A percentile compares a stretch with the other conserved stretches of the same genome.
These are phyloP conservation scores for Tipula helvola DNA, from an alignment of 2,888 invertebrate genomes.

Conservation along the genomic window DNA sequence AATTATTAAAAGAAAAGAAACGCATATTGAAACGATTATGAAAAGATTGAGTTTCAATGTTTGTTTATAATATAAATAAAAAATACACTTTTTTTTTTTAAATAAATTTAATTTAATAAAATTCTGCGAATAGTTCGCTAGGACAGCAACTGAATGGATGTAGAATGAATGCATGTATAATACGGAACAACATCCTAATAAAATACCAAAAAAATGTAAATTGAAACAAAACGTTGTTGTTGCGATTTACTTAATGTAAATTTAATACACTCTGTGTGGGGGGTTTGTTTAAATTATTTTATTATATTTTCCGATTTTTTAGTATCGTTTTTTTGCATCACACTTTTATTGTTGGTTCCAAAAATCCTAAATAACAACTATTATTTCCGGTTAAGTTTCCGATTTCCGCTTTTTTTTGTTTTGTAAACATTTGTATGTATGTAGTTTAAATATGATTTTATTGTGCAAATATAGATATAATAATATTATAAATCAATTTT, in stretches of 20 bases:
- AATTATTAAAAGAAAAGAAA: conserved; percentile 68
- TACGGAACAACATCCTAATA: neutral
- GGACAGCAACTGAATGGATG: neutral
- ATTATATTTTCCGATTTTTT: neutral
- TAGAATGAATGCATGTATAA: neutral
- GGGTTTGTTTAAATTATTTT: neutral
- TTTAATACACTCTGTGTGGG: neutral
- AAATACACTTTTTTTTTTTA: neutral
- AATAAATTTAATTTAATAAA: conserved; percentile 4
- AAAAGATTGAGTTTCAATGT: conserved; percentile 26
- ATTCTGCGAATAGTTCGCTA: neutral
- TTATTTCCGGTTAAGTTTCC: neutral
- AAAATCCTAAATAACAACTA: neutral
- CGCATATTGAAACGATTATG: conserved; percentile 76
- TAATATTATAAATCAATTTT: neutral
- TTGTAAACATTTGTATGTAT: neutral
- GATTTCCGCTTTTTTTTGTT: neutral
- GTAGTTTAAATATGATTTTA: neutral
- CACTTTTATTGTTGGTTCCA: neutral
- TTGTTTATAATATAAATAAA: neutral
- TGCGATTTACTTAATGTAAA: neutral
- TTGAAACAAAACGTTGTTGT: neutral
- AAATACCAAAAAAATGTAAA: neutral
- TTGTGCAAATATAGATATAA: neutral
- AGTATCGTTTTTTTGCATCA: neutral